Percentiles rank a stretch among this genome's conserved stretches.
Conservation (phyloP, 2,888 invertebrate species). For the Sinhomidia bicolor region DNA sequence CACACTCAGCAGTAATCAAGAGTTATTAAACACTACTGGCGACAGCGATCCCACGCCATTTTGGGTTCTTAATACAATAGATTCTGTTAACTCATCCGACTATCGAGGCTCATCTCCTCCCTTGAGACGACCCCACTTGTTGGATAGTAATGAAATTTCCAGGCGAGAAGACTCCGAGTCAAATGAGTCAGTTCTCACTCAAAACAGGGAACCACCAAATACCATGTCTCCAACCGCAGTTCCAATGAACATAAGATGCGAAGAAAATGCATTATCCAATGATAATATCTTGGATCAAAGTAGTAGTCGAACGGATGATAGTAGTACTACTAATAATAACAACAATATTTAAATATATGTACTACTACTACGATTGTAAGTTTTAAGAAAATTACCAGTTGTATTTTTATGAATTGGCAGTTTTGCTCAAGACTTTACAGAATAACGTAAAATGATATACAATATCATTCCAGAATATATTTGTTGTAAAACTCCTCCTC, state of each 20-base stretch:
- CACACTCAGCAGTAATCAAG: conserved; percentile 48
- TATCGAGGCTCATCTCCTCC: not conserved
- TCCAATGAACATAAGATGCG: conserved; percentile 60
- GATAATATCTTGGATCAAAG: conserved; percentile 25
- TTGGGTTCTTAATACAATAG: conserved; percentile 48
- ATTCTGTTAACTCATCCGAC: not conserved
- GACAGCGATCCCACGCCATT: conserved; percentile 35
- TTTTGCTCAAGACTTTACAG: conserved; percentile 23
- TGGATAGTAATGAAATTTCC: not conserved
- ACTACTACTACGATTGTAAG: too few species aligned
- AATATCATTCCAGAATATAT: conserved; percentile 15
- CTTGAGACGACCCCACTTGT: not conserved
- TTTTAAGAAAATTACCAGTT: not conserved
- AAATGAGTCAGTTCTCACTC: not conserved
- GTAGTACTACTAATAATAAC: not conserved
- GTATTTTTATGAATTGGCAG: conserved; percentile 13
- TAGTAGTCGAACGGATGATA: conserved; percentile 19
- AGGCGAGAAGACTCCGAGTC: not conserved
- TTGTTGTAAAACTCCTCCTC: not conserved
- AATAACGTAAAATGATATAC: not conserved
- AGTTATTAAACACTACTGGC: conserved; percentile 19
- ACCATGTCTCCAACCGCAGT: not conserved
- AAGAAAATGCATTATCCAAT: conserved; percentile 20
- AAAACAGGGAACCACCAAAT: not conserved
- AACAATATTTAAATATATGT: not conserved